phyloP scores from a whole-genome alignment of 1,140 invertebrate species.

The Bombus consobrinus region DNA sequence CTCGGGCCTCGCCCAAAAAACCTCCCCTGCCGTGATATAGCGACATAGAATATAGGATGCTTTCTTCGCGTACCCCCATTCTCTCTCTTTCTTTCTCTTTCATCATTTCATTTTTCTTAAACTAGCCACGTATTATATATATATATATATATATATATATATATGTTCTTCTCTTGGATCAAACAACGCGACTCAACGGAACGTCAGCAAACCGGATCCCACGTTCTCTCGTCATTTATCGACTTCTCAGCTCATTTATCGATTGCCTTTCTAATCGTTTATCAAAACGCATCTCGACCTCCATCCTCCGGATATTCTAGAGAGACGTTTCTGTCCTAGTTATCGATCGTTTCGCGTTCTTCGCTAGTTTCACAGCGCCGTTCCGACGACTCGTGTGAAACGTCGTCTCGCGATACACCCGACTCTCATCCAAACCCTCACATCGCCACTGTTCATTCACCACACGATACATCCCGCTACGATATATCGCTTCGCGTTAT shows the following conservation, averaged over 20 bases:
- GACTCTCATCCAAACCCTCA: constrained; percentile 14
- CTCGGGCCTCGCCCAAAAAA: constrained; percentile 3
- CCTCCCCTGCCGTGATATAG: neutral
- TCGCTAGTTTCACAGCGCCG: neutral
- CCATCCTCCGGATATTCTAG: neutral
- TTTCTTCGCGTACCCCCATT: constrained; percentile 23
- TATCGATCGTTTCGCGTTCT: constrained; percentile 3
- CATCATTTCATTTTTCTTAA: constrained; percentile 7
- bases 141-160: neutral
- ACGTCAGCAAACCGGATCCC: neutral
- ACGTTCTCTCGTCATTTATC: neutral
- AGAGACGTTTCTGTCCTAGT: neutral
- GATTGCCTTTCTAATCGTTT: neutral
- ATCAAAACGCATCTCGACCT: neutral
- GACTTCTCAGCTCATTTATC: neutral
- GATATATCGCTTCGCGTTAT: constrained; percentile 35
- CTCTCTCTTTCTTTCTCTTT: neutral
- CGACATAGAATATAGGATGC: constrained; percentile 17
- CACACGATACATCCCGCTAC: constrained; percentile 44
- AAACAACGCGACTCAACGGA: neutral
- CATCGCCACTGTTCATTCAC: constrained; percentile 46
- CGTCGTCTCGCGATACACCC: neutral
- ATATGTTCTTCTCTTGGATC: neutral
- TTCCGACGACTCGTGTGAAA: neutral
- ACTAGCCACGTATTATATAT: neutral